Conservation (phyloP, 2,888 invertebrate genomes). For the Leucozona laternaria region DNA sequence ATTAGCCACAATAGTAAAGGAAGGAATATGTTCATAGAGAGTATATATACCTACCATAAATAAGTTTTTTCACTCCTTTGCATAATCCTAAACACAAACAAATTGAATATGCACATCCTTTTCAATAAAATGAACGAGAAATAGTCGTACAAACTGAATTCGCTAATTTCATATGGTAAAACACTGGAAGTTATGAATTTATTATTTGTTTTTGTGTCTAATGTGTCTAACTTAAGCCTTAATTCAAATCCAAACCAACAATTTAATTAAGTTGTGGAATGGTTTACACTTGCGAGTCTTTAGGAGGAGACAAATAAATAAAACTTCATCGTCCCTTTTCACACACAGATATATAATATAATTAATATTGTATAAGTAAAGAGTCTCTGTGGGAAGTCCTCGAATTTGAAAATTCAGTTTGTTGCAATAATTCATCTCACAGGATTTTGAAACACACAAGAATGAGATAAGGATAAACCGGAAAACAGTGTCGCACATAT, state of each 20-base stretch:
- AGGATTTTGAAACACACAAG: conserved; percentile 1
- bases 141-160: conserved; percentile 4
- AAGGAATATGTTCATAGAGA: background rate
- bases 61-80: background rate
- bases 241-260: background rate
- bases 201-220: conserved; percentile 2
- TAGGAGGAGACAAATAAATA: conserved; percentile 9
- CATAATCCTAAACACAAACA: background rate
- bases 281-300: background rate
- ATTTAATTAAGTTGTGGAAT: conserved; percentile 29
- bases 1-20: background rate
- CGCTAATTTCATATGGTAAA: background rate
- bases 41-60: background rate
- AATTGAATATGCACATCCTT: background rate
- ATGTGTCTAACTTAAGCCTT: background rate
- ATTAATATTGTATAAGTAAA: conserved; percentile 12
- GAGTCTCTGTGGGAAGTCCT: background rate
- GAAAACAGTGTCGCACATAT: conserved; percentile 7
- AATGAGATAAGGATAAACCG: conserved; percentile 2
- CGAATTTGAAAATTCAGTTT: conserved; percentile 11
- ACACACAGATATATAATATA: background rate
- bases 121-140: conserved; percentile 2
- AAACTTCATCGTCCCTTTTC: conserved; percentile 13
- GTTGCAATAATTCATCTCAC: background rate
- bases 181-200: conserved; percentile 1